Evolutionary conservation across 2,113 vertebrate species (phyloP).

Genomic region (Heliornis fulica): DNA sequence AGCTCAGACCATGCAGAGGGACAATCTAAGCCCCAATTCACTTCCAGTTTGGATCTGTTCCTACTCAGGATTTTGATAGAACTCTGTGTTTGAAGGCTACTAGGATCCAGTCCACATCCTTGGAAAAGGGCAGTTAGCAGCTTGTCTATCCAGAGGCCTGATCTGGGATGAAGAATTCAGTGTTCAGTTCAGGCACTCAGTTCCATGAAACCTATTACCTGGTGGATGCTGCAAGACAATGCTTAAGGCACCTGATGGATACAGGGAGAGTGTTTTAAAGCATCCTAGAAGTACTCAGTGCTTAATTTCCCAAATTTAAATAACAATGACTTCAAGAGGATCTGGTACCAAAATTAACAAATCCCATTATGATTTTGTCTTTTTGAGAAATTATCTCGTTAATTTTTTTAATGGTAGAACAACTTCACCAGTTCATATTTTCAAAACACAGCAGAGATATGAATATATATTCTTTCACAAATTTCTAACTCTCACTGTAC

Average conservation of each 20-base stretch:
- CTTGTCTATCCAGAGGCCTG: neutral
- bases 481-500: neutral
- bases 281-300: neutral
- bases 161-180: neutral
- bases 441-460: neutral
- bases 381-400: neutral
- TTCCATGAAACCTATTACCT: neutral
- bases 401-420: neutral
- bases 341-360: neutral
- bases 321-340: neutral
- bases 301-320: neutral
- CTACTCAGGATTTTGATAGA: neutral
- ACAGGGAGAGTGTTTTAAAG: neutral
- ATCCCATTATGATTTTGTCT: neutral
- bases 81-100: neutral
- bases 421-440: neutral
- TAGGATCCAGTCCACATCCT: neutral
- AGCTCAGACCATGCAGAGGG: neutral
- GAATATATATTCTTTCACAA: neutral
- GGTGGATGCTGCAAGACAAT: neutral
- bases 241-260: neutral
- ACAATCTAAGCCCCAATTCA: neutral
- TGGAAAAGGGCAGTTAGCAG: neutral
- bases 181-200: neutral
- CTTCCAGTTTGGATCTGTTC: neutral